Percentiles rank a stretch among this genome's conserved stretches.
Evolutionary conservation across 2,113 vertebrate species (phyloP).

Genomic region (Pardalotus punctatus): DNA sequence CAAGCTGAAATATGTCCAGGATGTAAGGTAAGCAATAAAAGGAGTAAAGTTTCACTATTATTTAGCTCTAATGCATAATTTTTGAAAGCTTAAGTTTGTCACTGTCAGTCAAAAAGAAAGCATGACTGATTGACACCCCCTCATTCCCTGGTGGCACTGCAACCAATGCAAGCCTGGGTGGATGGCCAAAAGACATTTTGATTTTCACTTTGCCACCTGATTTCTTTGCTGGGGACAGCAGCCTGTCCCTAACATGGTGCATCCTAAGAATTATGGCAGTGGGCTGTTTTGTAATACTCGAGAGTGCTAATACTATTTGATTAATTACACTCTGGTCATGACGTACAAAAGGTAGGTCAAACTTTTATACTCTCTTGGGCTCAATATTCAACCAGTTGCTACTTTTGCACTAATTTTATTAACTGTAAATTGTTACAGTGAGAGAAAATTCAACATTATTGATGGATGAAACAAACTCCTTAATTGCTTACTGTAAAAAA

Average conservation of each 20-base stretch:
- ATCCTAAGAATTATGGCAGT: neutral
- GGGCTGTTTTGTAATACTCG: neutral
- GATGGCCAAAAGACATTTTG: neutral
- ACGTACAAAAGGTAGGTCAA: neutral
- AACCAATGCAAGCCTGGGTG: fast-evolving
- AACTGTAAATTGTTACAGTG: neutral
- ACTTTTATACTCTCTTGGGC: neutral
- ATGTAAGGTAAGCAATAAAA: neutral
- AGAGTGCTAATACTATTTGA: neutral
- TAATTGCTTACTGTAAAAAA: neutral
- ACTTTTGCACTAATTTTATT: neutral
- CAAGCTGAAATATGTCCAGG: neutral
- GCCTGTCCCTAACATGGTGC: neutral
- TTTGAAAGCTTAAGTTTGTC: neutral
- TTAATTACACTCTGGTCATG: neutral
- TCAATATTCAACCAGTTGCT: neutral
- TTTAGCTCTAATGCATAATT: neutral
- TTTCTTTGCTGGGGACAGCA: neutral
- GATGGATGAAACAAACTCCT: neutral
- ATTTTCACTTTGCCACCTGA: neutral
- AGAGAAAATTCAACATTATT: neutral
- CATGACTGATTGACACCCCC: neutral
- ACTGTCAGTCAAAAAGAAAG: neutral
- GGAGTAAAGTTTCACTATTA: neutral
- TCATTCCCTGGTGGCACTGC: neutral